Evolutionary conservation across 2,888 invertebrate species (phyloP).

Genomic region (Leucophenga maculata): DNA sequence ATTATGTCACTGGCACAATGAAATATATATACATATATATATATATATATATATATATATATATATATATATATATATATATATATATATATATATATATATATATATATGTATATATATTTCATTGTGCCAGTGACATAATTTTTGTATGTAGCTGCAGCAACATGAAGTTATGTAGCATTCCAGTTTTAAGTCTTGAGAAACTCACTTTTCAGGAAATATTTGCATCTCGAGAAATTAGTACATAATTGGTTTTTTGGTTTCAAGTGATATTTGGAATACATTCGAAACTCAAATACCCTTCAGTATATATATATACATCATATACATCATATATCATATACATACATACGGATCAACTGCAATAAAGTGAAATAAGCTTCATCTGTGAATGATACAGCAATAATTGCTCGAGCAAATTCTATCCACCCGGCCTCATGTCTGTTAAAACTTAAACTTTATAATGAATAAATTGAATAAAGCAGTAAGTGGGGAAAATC

Average conservation of each 20-base stretch:
- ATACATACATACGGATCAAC: too few species aligned
- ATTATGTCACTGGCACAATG: too few species aligned
- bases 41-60: not conserved
- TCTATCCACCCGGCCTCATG: too few species aligned
- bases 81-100: not conserved
- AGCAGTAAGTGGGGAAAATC: too few species aligned
- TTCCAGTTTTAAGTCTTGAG: slow-evolving; percentile 48
- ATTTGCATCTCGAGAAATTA: slow-evolving; percentile 39
- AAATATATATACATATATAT: not conserved
- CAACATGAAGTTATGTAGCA: slow-evolving; percentile 23
- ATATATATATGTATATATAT: not conserved
- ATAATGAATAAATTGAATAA: too few species aligned
- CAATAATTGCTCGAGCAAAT: too few species aligned
- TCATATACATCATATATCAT: too few species aligned
- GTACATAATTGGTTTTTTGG: slow-evolving; percentile 19
- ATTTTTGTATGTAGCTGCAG: not conserved
- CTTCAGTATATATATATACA: not conserved
- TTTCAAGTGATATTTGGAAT: not conserved
- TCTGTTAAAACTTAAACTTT: too few species aligned
- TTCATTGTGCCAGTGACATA: too few species aligned
- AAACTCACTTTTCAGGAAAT: slow-evolving; percentile 61
- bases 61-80: not conserved
- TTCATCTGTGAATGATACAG: too few species aligned
- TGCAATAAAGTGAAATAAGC: too few species aligned
- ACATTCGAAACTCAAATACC: not conserved